These are phyloP conservation scores for Conger conger DNA, from an alignment of 2,113 vertebrate genomes.

Conservation along the genomic window DNA sequence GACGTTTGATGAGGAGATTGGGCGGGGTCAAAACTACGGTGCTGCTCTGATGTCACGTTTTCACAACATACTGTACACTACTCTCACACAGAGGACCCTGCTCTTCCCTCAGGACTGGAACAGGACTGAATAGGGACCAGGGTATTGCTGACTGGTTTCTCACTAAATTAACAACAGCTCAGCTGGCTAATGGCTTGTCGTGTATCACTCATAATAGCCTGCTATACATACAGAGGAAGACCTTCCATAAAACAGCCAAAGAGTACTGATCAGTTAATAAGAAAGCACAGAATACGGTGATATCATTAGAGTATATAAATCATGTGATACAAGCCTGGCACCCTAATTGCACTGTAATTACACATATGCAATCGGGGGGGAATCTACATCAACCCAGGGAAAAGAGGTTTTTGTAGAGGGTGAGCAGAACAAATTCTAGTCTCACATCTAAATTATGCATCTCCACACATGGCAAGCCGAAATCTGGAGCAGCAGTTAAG, in stretches of 20 bases:
- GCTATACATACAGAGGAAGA: no score
- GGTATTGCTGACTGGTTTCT: background rate
- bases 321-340: no score
- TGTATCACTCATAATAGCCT: no score
- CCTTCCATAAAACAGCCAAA: background rate
- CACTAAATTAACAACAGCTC: background rate
- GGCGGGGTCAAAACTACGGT: conserved; percentile 58
- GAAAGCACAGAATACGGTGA: no score
- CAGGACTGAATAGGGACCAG: background rate
- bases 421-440: background rate
- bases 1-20: background rate
- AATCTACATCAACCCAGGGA: background rate
- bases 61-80: conserved; percentile 55
- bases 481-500: conserved; percentile 58
- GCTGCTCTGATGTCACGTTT: conserved; percentile 46
- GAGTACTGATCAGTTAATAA: background rate
- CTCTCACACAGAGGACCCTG: conserved; percentile 24
- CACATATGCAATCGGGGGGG: no score
- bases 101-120: background rate
- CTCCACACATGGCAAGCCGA: conserved; percentile 64
- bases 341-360: background rate
- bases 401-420: background rate
- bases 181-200: no score
- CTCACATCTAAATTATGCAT: conserved; percentile 71
- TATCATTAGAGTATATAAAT: no score